Conservation (phyloP, 2,113 vertebrate genomes). For the Thermophis baileyi region DNA sequence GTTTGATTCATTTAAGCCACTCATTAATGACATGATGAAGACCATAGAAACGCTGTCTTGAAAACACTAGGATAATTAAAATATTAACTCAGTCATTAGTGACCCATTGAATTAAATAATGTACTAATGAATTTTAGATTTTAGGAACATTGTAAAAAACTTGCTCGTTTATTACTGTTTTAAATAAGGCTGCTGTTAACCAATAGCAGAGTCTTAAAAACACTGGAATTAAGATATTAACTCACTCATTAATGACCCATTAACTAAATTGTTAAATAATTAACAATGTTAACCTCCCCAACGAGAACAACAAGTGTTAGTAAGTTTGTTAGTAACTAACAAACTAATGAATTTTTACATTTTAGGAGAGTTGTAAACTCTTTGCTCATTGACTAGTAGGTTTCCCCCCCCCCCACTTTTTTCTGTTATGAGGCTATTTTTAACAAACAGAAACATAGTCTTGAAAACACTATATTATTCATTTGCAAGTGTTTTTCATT, state of each 20-base stretch:
- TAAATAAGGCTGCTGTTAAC: neutral
- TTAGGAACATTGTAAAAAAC: neutral
- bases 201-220: neutral
- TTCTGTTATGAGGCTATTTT: neutral
- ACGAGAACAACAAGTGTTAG: neutral
- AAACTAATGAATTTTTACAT: neutral
- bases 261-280: neutral
- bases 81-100: neutral
- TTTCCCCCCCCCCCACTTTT: neutral
- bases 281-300: neutral
- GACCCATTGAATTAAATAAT: neutral
- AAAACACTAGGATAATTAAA: neutral
- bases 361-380: neutral
- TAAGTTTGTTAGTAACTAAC: neutral
- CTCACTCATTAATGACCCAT: neutral
- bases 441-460: neutral
- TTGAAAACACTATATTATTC: neutral
- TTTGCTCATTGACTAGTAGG: neutral
- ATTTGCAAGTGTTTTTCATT: neutral
- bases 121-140: neutral
- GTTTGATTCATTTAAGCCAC: neutral
- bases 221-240: neutral
- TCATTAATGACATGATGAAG: neutral
- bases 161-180: neutral
- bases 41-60: neutral